A percentile compares a stretch with the other conserved stretches of the same genome.
phyloP scores from a whole-genome alignment of 2,888 invertebrate genomes.

The Melanostoma scalare region DNA sequence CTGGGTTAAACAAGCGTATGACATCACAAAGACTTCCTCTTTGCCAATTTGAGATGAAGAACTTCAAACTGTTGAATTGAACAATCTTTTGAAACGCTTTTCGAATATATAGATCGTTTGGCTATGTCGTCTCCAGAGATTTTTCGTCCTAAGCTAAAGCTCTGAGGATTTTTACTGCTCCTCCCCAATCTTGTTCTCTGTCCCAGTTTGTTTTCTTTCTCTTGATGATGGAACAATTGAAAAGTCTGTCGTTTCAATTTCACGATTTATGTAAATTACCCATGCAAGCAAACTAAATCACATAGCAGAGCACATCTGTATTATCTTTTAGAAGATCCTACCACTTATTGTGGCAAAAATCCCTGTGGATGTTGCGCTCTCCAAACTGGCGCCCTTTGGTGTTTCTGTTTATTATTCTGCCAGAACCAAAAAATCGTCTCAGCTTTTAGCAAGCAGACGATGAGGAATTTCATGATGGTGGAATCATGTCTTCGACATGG shows the following conservation, averaged over 20 bases:
- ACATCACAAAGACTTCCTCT: too few relatives aligned
- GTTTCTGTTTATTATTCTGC: background rate
- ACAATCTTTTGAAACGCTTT: too few relatives aligned
- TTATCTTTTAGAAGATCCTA: background rate
- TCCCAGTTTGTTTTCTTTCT: too few relatives aligned
- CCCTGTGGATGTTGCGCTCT: background rate
- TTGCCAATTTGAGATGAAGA: too few relatives aligned
- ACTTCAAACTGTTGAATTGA: too few relatives aligned
- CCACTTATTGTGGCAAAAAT: background rate
- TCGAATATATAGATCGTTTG: too few relatives aligned
- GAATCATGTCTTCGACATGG: slow-evolving; percentile 63
- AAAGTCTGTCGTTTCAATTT: slow-evolving; percentile 3
- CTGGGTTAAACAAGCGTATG: too few relatives aligned
- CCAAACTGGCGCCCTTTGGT: slow-evolving; percentile 29
- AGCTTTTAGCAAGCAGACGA: slow-evolving; percentile 9
- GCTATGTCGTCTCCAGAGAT: too few relatives aligned
- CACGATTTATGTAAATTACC: slow-evolving; percentile 23
- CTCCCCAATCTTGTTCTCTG: too few relatives aligned
- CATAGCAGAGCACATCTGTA: background rate
- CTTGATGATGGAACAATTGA: background rate
- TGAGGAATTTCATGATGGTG: slow-evolving; percentile 54
- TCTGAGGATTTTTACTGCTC: too few relatives aligned
- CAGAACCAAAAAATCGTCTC: background rate
- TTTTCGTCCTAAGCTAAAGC: too few relatives aligned
- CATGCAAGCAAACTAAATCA: slow-evolving; percentile 11